phyloP scores from a whole-genome alignment of 1,140 invertebrate genomes.

The Temnothorax longispinosus region DNA sequence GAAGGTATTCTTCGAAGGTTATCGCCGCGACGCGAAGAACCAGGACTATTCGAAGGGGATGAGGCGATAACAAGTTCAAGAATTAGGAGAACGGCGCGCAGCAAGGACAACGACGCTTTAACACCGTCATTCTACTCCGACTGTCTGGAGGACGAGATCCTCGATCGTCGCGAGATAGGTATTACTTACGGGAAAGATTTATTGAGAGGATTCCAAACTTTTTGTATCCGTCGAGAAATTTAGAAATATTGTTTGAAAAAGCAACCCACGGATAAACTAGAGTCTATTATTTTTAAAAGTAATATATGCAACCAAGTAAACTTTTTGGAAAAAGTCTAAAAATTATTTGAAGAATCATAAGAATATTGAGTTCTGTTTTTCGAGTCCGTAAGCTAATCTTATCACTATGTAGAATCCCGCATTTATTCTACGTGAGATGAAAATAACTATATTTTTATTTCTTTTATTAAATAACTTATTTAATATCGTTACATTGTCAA shows the following conservation, averaged over 20 bases:
- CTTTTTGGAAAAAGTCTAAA: neutral
- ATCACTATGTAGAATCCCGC: neutral
- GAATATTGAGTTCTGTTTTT: neutral
- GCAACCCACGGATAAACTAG: neutral
- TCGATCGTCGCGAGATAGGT: conserved; percentile 40
- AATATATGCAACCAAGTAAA: neutral
- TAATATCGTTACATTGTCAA: neutral
- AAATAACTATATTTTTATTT: neutral
- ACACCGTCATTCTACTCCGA: conserved; percentile 7
- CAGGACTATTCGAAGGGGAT: neutral
- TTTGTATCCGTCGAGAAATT: neutral
- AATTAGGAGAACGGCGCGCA: conserved; percentile 27
- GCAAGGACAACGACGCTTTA: conserved; percentile 14
- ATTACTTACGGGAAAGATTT: neutral
- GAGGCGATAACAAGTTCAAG: conserved; percentile 41
- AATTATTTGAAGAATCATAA: neutral
- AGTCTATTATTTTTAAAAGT: neutral
- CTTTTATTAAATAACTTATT: neutral
- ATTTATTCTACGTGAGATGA: neutral
- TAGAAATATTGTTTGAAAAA: neutral
- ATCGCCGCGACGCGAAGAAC: conserved; percentile 9
- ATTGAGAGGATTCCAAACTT: neutral
- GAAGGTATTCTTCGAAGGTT: conserved; percentile 19
- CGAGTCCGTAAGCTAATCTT: neutral
- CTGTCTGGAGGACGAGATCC: neutral